Percentiles rank a stretch among this genome's conserved stretches.
Evolutionary conservation across 2,113 vertebrate genomes (phyloP).

Genomic region (Zosterops japonicus): DNA sequence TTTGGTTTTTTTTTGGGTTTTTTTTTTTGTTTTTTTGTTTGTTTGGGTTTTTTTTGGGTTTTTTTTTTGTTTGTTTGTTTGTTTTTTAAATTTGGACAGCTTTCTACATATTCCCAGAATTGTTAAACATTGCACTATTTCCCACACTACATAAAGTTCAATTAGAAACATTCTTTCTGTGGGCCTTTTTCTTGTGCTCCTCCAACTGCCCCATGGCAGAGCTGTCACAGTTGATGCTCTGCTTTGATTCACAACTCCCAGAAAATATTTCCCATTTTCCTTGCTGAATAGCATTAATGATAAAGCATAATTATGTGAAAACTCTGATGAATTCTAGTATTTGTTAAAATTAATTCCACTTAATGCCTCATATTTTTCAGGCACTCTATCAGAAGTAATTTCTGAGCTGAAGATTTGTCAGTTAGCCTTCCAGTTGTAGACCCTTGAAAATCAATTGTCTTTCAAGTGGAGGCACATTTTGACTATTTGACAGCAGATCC

Average conservation of each 20-base stretch:
- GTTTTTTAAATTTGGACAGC: not conserved
- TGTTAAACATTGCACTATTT: conserved; percentile 28
- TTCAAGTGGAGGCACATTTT: not conserved
- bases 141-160: conserved; percentile 12
- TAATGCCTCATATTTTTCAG: not conserved
- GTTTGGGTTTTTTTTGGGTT: no score
- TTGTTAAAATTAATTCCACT: conserved; percentile 5
- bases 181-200: not conserved
- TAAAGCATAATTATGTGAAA: conserved; percentile 1
- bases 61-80: not conserved
- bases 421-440: not conserved
- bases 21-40: no score
- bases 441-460: not conserved
- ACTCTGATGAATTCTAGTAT: not conserved
- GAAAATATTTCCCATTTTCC: not conserved
- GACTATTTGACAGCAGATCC: not conserved
- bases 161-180: conserved; percentile 8
- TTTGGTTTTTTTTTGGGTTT: no score
- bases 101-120: conserved; percentile 42
- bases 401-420: not conserved
- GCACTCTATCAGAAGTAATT: not conserved
- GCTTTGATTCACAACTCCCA: not conserved
- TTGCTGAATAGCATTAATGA: conserved; percentile 18
- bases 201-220: conserved; percentile 25
- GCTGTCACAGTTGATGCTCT: not conserved